A percentile compares a stretch with the other conserved stretches of the same genome.
Conservation (phyloP, 2,113 vertebrate species). For the Nipponia nippon region DNA sequence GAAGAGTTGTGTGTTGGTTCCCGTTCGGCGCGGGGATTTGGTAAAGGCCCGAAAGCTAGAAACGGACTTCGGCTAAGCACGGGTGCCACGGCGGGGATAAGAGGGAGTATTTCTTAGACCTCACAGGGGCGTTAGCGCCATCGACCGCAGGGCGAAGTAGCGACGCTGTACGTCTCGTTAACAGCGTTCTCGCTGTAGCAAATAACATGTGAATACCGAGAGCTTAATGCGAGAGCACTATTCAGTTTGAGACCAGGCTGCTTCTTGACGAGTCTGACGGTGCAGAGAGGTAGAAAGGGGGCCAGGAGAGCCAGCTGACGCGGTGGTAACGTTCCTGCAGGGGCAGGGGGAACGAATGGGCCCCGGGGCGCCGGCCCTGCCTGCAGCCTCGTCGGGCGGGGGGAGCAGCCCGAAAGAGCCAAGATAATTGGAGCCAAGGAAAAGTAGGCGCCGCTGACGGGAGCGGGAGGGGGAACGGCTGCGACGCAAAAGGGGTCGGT, state of each 20-base stretch:
- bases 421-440: neutral
- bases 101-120: neutral
- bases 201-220: neutral
- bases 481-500: rapidly evolving
- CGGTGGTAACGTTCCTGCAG: rapidly evolving
- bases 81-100: neutral
- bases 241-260: neutral
- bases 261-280: neutral
- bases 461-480: neutral
- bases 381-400: neutral
- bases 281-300: neutral
- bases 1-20: neutral
- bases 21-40: neutral
- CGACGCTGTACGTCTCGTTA: neutral
- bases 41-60: neutral
- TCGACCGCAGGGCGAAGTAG: neutral
- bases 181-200: neutral
- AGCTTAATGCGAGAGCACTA: neutral
- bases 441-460: neutral
- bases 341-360: neutral
- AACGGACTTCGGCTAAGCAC: neutral
- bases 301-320: neutral
- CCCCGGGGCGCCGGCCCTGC: neutral
- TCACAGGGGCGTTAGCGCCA: neutral
- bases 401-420: neutral